phyloP scores from a whole-genome alignment of 1,140 invertebrate genomes.

The Zaprionus davidi region DNA sequence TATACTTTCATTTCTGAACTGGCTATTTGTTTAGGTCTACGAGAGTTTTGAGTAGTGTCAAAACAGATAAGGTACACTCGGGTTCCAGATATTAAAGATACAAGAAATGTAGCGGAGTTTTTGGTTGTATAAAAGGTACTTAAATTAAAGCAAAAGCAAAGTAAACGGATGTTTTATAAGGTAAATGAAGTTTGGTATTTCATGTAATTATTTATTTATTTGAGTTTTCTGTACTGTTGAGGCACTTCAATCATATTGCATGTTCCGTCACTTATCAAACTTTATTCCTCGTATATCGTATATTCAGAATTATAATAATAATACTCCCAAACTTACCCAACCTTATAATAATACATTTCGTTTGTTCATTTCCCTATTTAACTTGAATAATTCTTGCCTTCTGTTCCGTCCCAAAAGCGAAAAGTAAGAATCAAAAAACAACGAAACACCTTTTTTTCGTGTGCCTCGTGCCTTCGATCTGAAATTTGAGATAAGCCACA shows the following conservation, averaged over 20 bases:
- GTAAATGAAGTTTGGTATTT: neutral
- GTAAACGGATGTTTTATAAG: too few relatives aligned
- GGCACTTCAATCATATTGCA: slow-evolving; percentile 13
- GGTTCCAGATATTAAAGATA: too few relatives aligned
- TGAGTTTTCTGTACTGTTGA: neutral
- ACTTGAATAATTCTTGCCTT: slow-evolving; percentile 12
- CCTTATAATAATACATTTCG: neutral
- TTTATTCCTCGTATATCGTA: neutral
- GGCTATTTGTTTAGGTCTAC: slow-evolving; percentile 60
- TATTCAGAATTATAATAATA: neutral
- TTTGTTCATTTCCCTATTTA: neutral
- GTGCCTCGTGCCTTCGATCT: slow-evolving; percentile 60
- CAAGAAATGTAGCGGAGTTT: too few relatives aligned
- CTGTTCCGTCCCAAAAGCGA: slow-evolving; percentile 1
- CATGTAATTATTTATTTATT: neutral
- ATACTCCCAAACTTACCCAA: too few relatives aligned
- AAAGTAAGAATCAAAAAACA: slow-evolving; percentile 2
- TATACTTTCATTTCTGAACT: slow-evolving; percentile 10
- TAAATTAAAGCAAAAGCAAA: too few relatives aligned
- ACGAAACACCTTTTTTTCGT: slow-evolving; percentile 10
- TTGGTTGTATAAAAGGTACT: too few relatives aligned
- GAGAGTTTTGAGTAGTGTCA: neutral
- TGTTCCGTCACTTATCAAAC: neutral
- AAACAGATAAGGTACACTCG: too few relatives aligned
- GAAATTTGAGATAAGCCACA: slow-evolving; percentile 74